Evolutionary conservation across 2,888 invertebrate genomes (phyloP).

Genomic region (Plagodis pulveraria): DNA sequence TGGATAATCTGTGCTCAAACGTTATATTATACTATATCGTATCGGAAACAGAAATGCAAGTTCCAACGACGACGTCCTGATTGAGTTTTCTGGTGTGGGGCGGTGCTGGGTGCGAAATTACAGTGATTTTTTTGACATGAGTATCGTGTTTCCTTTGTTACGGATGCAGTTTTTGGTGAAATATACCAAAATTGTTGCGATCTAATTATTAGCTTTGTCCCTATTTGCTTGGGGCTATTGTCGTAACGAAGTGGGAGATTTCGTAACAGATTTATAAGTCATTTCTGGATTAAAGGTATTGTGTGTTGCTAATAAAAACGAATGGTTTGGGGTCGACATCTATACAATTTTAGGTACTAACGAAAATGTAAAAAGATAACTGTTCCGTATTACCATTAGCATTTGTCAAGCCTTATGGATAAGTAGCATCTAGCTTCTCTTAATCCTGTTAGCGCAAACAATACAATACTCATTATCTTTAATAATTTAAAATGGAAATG

Average conservation of each 20-base stretch:
- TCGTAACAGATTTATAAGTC: conserved; percentile 60
- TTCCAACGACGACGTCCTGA: conserved; percentile 65
- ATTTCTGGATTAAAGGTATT: conserved; percentile 59
- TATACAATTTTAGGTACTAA: conserved; percentile 8
- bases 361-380: too few species aligned
- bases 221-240: conserved; percentile 48
- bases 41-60: conserved; percentile 83
- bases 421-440: too few species aligned
- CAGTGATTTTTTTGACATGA: conserved; percentile 78
- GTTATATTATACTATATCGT: conserved; percentile 79
- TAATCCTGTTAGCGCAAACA: too few species aligned
- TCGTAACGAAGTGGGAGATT: conserved; percentile 56
- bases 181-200: conserved; percentile 71
- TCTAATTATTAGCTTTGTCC: conserved; percentile 80
- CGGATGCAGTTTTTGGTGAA: conserved; percentile 67
- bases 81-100: conserved; percentile 76
- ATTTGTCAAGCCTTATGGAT: too few species aligned
- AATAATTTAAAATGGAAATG: too few species aligned
- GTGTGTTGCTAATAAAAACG: conserved; percentile 45
- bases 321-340: conserved; percentile 33
- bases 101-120: conserved; percentile 73
- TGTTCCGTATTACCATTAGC: too few species aligned
- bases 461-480: too few species aligned
- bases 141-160: conserved; percentile 72
- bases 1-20: conserved; percentile 84